phyloP scores from a whole-genome alignment of 2,113 vertebrate species.

The Lagopus muta region DNA sequence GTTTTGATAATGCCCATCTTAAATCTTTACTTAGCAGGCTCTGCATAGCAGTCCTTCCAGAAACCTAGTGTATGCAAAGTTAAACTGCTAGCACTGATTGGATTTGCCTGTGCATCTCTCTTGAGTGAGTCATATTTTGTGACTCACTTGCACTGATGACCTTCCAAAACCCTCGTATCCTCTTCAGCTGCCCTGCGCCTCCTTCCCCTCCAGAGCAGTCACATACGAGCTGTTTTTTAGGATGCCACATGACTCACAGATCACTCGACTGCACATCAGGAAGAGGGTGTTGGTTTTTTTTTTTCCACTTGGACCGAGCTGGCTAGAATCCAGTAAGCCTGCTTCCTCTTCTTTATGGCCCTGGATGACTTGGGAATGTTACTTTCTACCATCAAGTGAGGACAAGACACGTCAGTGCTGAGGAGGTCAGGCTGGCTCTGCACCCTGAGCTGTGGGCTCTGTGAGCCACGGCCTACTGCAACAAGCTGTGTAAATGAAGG shows the following conservation, averaged over 20 bases:
- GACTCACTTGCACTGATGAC: constrained; percentile 57
- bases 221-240: not conserved
- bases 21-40: not conserved
- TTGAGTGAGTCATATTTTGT: constrained; percentile 36
- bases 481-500: not conserved
- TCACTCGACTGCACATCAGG: not conserved
- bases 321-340: not conserved
- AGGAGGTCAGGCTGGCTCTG: not conserved
- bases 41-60: not conserved
- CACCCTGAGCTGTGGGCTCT: not conserved
- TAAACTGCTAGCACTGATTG: not conserved
- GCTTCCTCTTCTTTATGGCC: not conserved
- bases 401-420: not conserved
- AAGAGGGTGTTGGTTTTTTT: not conserved
- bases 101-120: not conserved
- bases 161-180: constrained; percentile 57
- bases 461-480: not conserved
- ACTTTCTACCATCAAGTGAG: not conserved
- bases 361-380: not conserved
- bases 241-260: not conserved
- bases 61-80: not conserved
- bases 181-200: not conserved
- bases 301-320: not conserved
- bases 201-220: not conserved
- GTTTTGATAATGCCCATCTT: not conserved